These are phyloP conservation scores for Leptarthrus brevirostris DNA, from an alignment of 2,888 invertebrate genomes.

Conservation along the genomic window DNA sequence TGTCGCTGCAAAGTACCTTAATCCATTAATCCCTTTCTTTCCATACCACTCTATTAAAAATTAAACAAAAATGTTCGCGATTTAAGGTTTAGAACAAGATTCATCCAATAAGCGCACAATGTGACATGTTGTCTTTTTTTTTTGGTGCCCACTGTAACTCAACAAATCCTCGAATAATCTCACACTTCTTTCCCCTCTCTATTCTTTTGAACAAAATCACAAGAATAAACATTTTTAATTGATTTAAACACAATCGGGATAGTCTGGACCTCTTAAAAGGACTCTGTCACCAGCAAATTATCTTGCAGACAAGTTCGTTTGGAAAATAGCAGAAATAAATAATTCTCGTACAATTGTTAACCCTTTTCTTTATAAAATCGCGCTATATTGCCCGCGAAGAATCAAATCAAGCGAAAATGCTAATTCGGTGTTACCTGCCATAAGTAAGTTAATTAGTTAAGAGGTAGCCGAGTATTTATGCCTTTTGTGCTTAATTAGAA, in stretches of 20 bases:
- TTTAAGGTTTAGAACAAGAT: too few relatives aligned
- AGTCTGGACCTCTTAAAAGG: not conserved
- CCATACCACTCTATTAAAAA: too few relatives aligned
- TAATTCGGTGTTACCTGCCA: slow-evolving; percentile 52
- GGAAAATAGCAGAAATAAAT: too few relatives aligned
- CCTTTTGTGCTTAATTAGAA: slow-evolving; percentile 47
- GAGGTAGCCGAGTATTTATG: slow-evolving; percentile 46
- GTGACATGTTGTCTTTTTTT: too few relatives aligned
- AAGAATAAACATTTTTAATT: not conserved
- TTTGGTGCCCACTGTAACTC: too few relatives aligned
- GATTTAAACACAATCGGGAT: not conserved
- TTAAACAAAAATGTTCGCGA: too few relatives aligned
- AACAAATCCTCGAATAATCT: too few relatives aligned
- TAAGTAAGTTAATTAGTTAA: slow-evolving; percentile 52
- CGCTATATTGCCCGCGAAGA: slow-evolving; percentile 12
- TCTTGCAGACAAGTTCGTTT: not conserved
- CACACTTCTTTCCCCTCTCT: too few relatives aligned
- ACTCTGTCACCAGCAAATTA: not conserved
- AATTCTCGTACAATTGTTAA: not conserved
- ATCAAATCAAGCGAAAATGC: slow-evolving; percentile 51
- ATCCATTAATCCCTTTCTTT: too few relatives aligned
- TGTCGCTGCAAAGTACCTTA: too few relatives aligned
- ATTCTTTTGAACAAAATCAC: too few relatives aligned
- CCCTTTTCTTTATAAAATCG: slow-evolving; percentile 12
- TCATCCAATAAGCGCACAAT: too few relatives aligned